phyloP scores from a whole-genome alignment of 2,113 vertebrate genomes.

The Podarcis cretensis region DNA sequence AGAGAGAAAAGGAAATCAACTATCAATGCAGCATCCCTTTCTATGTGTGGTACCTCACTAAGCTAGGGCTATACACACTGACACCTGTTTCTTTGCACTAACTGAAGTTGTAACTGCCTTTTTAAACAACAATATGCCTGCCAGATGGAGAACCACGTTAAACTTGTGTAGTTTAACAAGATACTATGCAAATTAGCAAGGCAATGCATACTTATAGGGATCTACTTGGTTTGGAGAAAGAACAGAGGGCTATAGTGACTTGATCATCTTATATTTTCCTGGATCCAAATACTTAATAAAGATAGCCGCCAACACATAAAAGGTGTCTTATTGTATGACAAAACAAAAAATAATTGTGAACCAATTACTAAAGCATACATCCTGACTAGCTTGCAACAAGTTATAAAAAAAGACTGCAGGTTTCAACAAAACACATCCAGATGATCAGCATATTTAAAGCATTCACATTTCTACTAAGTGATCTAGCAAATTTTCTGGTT shows the following conservation, averaged over 20 bases:
- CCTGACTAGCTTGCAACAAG: rapidly evolving
- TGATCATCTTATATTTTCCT: background rate
- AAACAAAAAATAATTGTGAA: background rate
- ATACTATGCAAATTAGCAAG: background rate
- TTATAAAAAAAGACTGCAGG: rapidly evolving
- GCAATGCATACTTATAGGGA: background rate
- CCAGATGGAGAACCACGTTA: background rate
- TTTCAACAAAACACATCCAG: background rate
- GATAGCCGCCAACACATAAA: background rate
- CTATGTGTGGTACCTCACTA: background rate
- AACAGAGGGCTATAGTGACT: background rate
- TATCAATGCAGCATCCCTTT: background rate
- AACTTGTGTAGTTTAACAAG: background rate
- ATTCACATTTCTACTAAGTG: background rate
- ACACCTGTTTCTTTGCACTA: too few species aligned
- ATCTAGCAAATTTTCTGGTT: background rate
- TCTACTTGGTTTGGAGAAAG: background rate
- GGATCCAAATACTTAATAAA: background rate
- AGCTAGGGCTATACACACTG: too few species aligned
- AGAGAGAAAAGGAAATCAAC: background rate
- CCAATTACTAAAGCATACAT: rapidly evolving
- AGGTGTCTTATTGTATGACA: rapidly evolving
- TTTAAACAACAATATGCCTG: background rate
- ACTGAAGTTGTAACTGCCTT: background rate
- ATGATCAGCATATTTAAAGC: background rate